Evolutionary conservation across 1,140 invertebrate species (phyloP), one percentile per base, ranked within the genome.

Genomic region (Penaeus japonicus): DNA sequence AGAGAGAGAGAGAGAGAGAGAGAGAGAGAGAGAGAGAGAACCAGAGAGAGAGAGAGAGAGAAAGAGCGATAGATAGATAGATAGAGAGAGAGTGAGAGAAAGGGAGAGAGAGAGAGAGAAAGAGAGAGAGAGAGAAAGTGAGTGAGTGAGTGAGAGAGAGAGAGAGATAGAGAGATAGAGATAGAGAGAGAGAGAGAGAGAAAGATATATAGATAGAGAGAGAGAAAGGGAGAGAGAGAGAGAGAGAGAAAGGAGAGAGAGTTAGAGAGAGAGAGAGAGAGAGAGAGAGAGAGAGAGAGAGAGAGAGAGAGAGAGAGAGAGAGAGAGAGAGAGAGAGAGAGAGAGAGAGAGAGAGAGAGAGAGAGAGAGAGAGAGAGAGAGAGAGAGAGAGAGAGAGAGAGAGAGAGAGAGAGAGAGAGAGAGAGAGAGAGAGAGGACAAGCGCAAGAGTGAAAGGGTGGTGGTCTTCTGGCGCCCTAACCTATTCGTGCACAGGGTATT

Each of bases 1-100:
- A 77, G 73, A 77, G 73, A 77, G 73, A 77, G 73, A 77, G 73
- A n/a, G 73, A 77, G 73, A 77, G 73, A 77, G 73, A 77, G 73
- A 77, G 73, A 77, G 73, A 77, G 73, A 77, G 73, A 77, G 35
- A 39, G 35, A 39, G 35, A 39, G 35, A 39, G 35, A 39, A 7
- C 2, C 2, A 39, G 35, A 39, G 35, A 39, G 35, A 39, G 35
- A 39, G 35, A 39, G 35, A 39, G 35, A 39, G 35, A 39, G 35
- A 39, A 7, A 53, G 73, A 0, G 22, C 5, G 75, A 78, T 20
- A 78, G 75, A 78, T 20, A 78, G 75, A 78, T 20, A 78, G 20
- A 78, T 20, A 78, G 75, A 78, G n/a, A 24, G 20, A 78, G 75
- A 78, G 75, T n/a, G 20, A 78, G 75, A 78, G 75, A 78, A n/a